Evolutionary conservation across 2,888 invertebrate species (phyloP).

Genomic region (Cordilura impudica): DNA sequence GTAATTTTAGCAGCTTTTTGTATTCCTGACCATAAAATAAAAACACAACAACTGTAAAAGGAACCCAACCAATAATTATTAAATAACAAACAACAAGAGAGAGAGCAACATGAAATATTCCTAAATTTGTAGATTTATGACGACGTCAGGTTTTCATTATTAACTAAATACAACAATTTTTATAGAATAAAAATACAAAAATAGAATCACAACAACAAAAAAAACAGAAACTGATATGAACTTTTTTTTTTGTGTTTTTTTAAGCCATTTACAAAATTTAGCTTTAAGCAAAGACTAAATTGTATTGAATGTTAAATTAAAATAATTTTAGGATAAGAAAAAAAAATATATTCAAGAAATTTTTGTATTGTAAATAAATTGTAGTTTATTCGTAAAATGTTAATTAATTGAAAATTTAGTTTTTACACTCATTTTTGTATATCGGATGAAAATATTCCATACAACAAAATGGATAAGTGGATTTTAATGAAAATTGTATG

Average conservation of each 20-base stretch:
- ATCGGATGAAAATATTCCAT: neutral
- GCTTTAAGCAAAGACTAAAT: constrained; percentile 4
- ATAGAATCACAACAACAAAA: neutral
- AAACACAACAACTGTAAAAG: too few relatives aligned
- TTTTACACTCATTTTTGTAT: constrained; percentile 17
- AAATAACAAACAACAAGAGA: neutral
- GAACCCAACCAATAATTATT: neutral
- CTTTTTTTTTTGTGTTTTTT: constrained; percentile 7
- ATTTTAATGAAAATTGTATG: neutral
- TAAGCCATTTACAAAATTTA: constrained; percentile 33
- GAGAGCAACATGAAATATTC: constrained; percentile 32
- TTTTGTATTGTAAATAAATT: constrained; percentile 31
- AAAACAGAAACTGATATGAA: constrained; percentile 7
- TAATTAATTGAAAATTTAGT: constrained; percentile 5
- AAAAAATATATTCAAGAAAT: constrained; percentile 1
- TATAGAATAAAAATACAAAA: neutral
- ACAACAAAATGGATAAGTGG: neutral
- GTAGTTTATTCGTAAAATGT: neutral
- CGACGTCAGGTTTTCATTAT: constrained; percentile 24
- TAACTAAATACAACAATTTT: constrained; percentile 4
- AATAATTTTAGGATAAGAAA: neutral
- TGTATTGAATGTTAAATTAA: neutral
- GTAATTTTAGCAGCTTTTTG: neutral
- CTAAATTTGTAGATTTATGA: constrained; percentile 43
- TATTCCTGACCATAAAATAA: constrained; percentile 12